These are phyloP conservation scores for Rhinatrema bivittatum DNA, from an alignment of 2,797 vertebrate genomes.

Conservation along the genomic window DNA sequence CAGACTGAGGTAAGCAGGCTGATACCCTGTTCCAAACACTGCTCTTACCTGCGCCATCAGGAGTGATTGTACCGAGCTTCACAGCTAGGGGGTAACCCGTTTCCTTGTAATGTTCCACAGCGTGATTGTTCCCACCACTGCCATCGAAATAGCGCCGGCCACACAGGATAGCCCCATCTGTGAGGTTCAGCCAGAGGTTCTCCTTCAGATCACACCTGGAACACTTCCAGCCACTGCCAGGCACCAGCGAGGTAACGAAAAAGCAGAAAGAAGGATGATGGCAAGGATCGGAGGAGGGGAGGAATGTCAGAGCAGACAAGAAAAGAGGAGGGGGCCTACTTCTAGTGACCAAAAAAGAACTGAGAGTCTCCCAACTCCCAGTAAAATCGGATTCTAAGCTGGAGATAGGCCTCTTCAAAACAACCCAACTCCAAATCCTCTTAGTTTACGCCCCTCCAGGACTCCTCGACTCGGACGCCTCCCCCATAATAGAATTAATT, in stretches of 20 bases:
- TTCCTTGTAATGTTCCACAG: constrained; percentile 84
- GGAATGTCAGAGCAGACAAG: neutral
- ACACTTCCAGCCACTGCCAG: constrained; percentile 85
- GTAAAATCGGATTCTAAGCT: too few relatives aligned
- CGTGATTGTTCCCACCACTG: constrained; percentile 93
- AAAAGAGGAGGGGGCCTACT: neutral
- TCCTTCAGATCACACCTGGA: constrained; percentile 92
- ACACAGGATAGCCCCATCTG: constrained; percentile 87
- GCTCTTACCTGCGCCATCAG: constrained; percentile 82
- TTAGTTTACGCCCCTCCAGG: too few relatives aligned
- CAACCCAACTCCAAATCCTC: too few relatives aligned
- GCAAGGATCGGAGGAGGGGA: neutral
- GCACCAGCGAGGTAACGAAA: neutral
- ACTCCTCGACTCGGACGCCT: too few relatives aligned
- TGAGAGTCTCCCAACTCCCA: too few relatives aligned
- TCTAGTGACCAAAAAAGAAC: too few relatives aligned
- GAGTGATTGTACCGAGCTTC: constrained; percentile 96
- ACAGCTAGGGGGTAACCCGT: constrained; percentile 88
- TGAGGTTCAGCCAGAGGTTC: constrained; percentile 97
- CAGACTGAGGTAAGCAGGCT: neutral
- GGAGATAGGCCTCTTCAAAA: too few relatives aligned
- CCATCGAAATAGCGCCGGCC: constrained; percentile 95
- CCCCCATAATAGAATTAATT: too few relatives aligned
- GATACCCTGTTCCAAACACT: too few relatives aligned
- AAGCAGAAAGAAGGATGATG: neutral